These are phyloP conservation scores for Apteryx mantelli DNA, from an alignment of 2,113 vertebrate species.

Conservation along the genomic window DNA sequence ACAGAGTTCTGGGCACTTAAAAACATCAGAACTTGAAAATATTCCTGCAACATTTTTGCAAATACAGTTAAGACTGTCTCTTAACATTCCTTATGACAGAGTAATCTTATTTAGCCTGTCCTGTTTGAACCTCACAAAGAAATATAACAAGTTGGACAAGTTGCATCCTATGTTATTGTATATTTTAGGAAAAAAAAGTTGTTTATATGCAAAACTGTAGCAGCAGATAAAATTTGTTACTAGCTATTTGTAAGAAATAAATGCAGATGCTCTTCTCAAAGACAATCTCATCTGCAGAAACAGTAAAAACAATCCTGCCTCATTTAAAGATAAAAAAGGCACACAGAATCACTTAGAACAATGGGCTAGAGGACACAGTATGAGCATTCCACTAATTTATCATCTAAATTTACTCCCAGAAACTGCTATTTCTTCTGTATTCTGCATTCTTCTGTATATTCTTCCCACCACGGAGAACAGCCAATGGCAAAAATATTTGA, in stretches of 20 bases:
- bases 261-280: slow-evolving; percentile 28
- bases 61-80: not conserved
- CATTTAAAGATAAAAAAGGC: slow-evolving; percentile 11
- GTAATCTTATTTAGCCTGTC: not conserved
- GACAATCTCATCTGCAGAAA: not conserved
- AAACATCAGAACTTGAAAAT: not conserved
- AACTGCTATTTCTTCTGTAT: not conserved
- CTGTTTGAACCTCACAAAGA: not conserved
- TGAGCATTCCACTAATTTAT: slow-evolving; percentile 36
- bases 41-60: not conserved
- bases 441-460: not conserved
- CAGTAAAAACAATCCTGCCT: slow-evolving; percentile 11
- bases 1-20: not conserved
- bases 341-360: slow-evolving; percentile 41
- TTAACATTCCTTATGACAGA: not conserved
- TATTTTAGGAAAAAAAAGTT: not conserved
- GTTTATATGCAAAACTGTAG: slow-evolving; percentile 44
- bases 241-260: slow-evolving; percentile 34
- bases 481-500: slow-evolving; percentile 18
- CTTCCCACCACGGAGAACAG: not conserved
- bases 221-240: slow-evolving; percentile 25
- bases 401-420: slow-evolving; percentile 24
- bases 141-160: not conserved
- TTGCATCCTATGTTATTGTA: not conserved
- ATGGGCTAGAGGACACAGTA: not conserved